These are phyloP conservation scores for Anniella stebbinsi DNA, from an alignment of 2,797 vertebrate species.

Conservation along the genomic window DNA sequence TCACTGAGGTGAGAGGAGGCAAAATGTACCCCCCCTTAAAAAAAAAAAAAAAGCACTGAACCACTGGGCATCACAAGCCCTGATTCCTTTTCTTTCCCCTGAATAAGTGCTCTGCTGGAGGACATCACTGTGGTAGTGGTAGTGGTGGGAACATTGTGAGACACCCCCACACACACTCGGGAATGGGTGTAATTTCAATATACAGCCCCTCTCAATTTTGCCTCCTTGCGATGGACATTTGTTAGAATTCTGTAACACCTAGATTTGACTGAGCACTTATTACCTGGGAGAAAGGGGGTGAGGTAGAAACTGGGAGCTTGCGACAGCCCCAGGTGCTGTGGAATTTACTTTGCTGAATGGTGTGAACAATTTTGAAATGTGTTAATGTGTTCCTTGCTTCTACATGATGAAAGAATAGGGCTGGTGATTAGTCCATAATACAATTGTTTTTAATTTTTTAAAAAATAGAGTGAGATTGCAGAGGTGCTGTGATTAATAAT, in stretches of 20 bases:
- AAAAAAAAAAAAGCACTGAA: background rate
- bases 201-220: background rate
- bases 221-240: background rate
- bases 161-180: too few relatives aligned
- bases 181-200: background rate
- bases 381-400: constrained; percentile 12
- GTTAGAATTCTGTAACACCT: background rate
- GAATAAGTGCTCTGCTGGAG: background rate
- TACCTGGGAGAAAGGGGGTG: background rate
- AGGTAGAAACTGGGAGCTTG: background rate
- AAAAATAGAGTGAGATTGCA: constrained; percentile 17
- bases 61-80: background rate
- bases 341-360: constrained; percentile 6
- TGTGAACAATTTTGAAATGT: constrained; percentile 17
- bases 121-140: background rate
- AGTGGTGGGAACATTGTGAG: background rate
- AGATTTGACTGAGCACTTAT: background rate
- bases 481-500: constrained; percentile 22
- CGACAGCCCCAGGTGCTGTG: background rate
- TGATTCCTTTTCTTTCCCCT: background rate
- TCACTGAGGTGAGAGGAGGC: background rate
- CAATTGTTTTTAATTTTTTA: constrained; percentile 24
- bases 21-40: background rate
- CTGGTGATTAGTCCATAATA: background rate
- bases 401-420: constrained; percentile 2